Conservation (phyloP, 2,888 invertebrate genomes). For the Thera obeliscata region DNA sequence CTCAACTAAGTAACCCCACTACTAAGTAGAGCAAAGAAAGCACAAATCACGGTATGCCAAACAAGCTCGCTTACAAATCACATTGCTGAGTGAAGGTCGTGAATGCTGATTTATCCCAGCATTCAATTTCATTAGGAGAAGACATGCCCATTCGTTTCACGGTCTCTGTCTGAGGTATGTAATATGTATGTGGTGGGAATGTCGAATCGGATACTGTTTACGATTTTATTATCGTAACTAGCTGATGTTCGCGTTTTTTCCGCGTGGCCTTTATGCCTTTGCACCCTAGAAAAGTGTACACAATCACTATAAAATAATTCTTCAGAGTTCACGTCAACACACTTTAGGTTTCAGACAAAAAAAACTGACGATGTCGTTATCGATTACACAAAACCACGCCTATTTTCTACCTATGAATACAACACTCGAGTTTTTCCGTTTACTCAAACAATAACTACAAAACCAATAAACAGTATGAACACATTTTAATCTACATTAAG, state of each 20-base stretch:
- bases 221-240: not conserved
- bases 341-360: no score
- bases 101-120: slow-evolving; percentile 30
- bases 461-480: slow-evolving; percentile 5
- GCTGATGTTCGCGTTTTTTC: not conserved
- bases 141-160: slow-evolving; percentile 32
- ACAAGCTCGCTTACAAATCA: slow-evolving; percentile 29
- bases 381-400: no score
- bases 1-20: not conserved
- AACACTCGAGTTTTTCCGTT: not conserved
- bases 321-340: no score
- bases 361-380: no score
- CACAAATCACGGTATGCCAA: slow-evolving; percentile 19
- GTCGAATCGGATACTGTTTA: not conserved
- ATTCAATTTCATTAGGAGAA: slow-evolving; percentile 35
- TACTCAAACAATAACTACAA: not conserved
- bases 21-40: not conserved
- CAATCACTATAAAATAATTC: no score
- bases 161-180: slow-evolving; percentile 19
- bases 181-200: slow-evolving; percentile 14
- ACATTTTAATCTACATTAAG: slow-evolving; percentile 37
- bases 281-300: no score
- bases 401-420: no score
- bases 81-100: slow-evolving; percentile 18
- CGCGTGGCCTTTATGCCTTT: not conserved